These are phyloP conservation scores for Drosophila serrata DNA, from an alignment of 1,140 invertebrate species.

Conservation along the genomic window DNA sequence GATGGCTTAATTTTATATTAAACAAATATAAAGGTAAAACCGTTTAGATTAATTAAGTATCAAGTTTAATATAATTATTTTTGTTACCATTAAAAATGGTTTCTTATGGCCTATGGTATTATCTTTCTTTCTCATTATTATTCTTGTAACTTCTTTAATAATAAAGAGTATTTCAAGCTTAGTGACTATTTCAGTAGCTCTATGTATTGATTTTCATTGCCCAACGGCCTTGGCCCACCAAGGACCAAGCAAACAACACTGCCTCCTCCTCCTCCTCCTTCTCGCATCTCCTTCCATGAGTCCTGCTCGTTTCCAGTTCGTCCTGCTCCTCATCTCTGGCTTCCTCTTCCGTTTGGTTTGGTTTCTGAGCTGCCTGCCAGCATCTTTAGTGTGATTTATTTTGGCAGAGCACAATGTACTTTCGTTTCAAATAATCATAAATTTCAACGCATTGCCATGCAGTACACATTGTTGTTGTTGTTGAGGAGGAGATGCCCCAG, in stretches of 20 bases:
- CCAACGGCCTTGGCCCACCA: constrained; percentile 17
- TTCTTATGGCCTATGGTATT: too few relatives aligned
- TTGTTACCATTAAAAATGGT: too few relatives aligned
- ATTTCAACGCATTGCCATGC: constrained; percentile 73
- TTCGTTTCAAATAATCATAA: constrained; percentile 83
- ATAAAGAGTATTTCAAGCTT: not conserved
- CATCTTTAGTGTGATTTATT: constrained; percentile 82
- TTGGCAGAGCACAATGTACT: constrained; percentile 78
- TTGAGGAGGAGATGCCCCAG: not conserved
- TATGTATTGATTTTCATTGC: constrained; percentile 53
- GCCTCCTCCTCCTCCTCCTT: not conserved
- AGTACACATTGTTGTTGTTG: constrained; percentile 50
- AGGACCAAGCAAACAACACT: constrained; percentile 25
- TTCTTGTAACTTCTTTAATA: not conserved
- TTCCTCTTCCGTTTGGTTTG: constrained; percentile 13
- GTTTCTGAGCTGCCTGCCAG: constrained; percentile 41
- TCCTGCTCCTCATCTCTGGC: constrained; percentile 12
- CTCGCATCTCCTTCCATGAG: not conserved
- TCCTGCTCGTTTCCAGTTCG: constrained; percentile 8
- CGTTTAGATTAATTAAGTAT: rapidly evolving
- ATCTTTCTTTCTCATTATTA: not conserved
- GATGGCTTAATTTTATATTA: not conserved
- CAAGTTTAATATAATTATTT: not conserved
- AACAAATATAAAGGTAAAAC: too few relatives aligned
- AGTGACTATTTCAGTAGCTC: not conserved